These are phyloP conservation scores for Australoheros facetus DNA, from an alignment of 2,797 vertebrate species.

Conservation along the genomic window DNA sequence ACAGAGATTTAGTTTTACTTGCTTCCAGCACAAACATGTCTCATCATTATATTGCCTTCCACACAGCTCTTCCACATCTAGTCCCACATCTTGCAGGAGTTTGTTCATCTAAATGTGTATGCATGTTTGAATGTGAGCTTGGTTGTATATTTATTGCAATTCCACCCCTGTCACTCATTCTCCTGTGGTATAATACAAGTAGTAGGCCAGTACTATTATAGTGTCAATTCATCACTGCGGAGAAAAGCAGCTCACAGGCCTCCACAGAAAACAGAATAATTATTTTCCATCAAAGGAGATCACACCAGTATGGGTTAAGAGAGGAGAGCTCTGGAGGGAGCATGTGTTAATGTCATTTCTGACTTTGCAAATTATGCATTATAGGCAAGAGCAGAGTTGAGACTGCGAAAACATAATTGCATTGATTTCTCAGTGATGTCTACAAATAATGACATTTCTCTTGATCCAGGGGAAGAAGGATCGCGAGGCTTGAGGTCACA, in stretches of 20 bases:
- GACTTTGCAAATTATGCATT: conserved; percentile 74
- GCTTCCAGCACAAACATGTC: conserved; percentile 37
- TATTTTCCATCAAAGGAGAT: conserved; percentile 51
- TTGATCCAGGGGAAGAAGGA: conserved; percentile 80
- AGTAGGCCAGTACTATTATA: conserved; percentile 1
- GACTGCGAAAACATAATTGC: conserved; percentile 81
- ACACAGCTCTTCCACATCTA: conserved; percentile 1
- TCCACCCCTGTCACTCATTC: conserved; percentile 57
- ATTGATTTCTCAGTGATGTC: conserved; percentile 82
- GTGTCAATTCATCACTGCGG: not conserved
- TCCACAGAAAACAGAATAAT: conserved; percentile 57
- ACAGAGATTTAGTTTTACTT: conserved; percentile 32
- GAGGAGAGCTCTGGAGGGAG: conserved; percentile 53
- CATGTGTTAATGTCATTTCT: conserved; percentile 75
- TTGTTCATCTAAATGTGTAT: conserved; percentile 26
- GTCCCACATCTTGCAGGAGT: conserved; percentile 2
- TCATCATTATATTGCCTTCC: conserved; percentile 13
- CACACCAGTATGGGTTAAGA: conserved; percentile 55
- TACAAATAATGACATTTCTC: conserved; percentile 83
- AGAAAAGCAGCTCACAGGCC: conserved; percentile 10
- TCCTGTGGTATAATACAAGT: not conserved
- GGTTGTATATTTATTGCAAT: conserved; percentile 64
- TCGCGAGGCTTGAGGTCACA: conserved; percentile 72
- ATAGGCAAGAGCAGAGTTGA: conserved; percentile 81
- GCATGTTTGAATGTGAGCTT: conserved; percentile 23